Evolutionary conservation across 1,140 invertebrate genomes (phyloP), one percentile per base, ranked within the genome.

Genomic region (Drosophila bocqueti): DNA sequence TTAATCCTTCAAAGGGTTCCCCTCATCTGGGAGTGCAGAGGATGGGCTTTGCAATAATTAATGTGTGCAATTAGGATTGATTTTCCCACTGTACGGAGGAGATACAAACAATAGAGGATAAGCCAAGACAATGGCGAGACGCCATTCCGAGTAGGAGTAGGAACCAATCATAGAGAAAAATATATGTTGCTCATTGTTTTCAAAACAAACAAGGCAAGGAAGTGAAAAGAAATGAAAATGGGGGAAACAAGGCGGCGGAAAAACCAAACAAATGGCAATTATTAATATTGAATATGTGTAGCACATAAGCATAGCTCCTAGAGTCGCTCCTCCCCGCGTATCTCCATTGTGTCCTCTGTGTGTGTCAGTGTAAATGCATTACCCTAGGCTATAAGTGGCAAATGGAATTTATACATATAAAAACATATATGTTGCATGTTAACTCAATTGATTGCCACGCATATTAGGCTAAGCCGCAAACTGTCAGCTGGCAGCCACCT

Each of bases 261-360:
- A 46, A 54, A 81, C 83, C 78, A 89, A 89, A 81, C 83, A 81
- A 89, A 89, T 68, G 85, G 84, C 84, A 87, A 87, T 90, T 87
- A 87, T 87, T 81, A 90, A 87, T 84, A 89, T 83, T 82, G 79
- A 83, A 86, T 86, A 86, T 86, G 79, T 77, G 43, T 77, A 83
- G 59, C 52, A 36, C 31, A 76, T 81, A 71, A 55, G 54, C 78
- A 66, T 78, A 78, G 75, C 74, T 78, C 75, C 59, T 69, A 81
- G 83, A 86, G 82, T 79, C 52, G 13, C 1, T 54, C 50, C 50
- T 54, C 18, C 18, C 69, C 64, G 50, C 60, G 38, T 61, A 15
- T 6, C 26, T 16, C 9, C 31, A 31, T 18, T 31, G 26, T 47
- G 57, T 61, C 40, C 69, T 58, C 64, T 74, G 63, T 81, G 64